Evolutionary conservation across 2,113 vertebrate genomes (phyloP), one percentile per base, ranked within the genome.

Genomic region (Brachirus orientalis): DNA sequence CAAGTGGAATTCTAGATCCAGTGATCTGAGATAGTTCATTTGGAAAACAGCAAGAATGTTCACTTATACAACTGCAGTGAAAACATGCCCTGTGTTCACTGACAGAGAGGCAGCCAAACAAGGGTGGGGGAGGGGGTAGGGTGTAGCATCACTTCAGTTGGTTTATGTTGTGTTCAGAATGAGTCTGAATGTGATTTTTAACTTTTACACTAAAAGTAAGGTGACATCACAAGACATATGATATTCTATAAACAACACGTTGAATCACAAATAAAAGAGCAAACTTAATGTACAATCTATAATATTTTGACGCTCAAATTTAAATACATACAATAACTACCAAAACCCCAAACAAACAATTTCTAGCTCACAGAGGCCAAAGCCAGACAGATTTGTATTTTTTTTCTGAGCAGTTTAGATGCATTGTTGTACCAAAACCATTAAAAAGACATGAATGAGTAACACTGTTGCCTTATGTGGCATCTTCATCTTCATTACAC

Each of bases 21-120:
- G 14, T 61, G 63, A 63, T 69, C 65, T 16, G 53, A 61, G 59
- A 47, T 60, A 61, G 67, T 69, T 80, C 67, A 18, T 55, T 72
- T 51, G 65, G 62, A 74, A 75, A 77, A 63, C n/a, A 40, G 51
- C 28, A 62, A 48, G 59, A 40, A 50, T 4, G 20, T 38, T 48
- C 17, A 59, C 10, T 28, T 28, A 28, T 28, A 28, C 28, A 28
- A 28, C 28, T 28, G 28, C 28, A 18, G 35, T 53, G 1, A 3
- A 10, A 63, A 45, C 14, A 10, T 38, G 16, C 28, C n/a, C 12
- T 0, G 4, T 60, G 54, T 56, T 69, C 35, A 43, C 19, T 14
- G 18, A 19, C 36, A 56, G 22, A 44, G 48, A 53, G 36, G 37
- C 18, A 44, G 28, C 8, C 18, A 40, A 16, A 14, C 18, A 6